phyloP scores from a whole-genome alignment of 1,140 invertebrate species.

The Papilio dardanus region DNA sequence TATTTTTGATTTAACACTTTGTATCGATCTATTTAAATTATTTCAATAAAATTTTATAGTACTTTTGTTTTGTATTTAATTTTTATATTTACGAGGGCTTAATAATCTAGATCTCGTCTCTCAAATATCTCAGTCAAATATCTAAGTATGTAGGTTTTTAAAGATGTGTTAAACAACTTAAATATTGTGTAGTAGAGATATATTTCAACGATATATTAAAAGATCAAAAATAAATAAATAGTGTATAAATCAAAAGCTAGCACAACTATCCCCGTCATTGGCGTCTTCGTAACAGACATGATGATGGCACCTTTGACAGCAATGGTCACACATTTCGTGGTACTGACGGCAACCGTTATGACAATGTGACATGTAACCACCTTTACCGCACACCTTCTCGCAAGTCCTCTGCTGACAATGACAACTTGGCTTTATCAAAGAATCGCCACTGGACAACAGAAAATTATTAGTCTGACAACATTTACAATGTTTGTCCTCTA shows the following conservation, averaged over 20 bases:
- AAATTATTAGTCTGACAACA: conserved; percentile 55
- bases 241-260: conserved; percentile 31
- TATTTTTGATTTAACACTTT: conserved; percentile 57
- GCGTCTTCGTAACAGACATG: conserved; percentile 8
- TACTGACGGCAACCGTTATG: conserved; percentile 21
- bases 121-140: no score
- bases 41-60: conserved; percentile 16
- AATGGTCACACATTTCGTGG: conserved; percentile 30
- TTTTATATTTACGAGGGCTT: no score
- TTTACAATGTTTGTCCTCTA: conserved; percentile 42
- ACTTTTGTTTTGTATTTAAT: neutral
- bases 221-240: conserved; percentile 29
- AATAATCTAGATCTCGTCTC: no score
- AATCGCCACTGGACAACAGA: conserved; percentile 67
- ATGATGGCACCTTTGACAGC: conserved; percentile 20
- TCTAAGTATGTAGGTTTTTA: no score
- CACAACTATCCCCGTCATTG: conserved; percentile 32
- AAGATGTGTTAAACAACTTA: no score
- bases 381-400: conserved; percentile 44
- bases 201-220: conserved; percentile 22
- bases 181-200: no score
- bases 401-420: conserved; percentile 44
- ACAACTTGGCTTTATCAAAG: conserved; percentile 44
- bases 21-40: conserved; percentile 30
- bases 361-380: conserved; percentile 24